Conservation (phyloP, 2,797 vertebrate species). For the Pampus argenteus region DNA sequence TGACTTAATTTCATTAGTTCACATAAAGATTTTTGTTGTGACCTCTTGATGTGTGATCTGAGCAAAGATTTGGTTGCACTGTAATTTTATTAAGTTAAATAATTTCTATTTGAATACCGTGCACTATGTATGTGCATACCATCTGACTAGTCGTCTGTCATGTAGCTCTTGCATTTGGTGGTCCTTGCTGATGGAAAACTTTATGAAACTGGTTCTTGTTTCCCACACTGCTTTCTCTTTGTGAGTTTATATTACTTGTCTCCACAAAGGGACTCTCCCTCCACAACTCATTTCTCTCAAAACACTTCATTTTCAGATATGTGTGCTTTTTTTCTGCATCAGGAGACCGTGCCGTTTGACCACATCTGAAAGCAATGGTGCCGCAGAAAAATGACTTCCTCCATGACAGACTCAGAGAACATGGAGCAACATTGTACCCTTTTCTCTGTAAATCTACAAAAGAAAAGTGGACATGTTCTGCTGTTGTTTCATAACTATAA, state of each 20-base stretch:
- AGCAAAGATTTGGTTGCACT: conserved; percentile 29
- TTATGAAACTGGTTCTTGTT: conserved; percentile 80
- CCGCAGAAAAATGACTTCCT: conserved; percentile 76
- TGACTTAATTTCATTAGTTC: conserved; percentile 19
- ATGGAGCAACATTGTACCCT: conserved; percentile 42
- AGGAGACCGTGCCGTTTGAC: conserved; percentile 66
- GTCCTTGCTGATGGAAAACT: conserved; percentile 78
- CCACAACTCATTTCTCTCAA: conserved; percentile 83
- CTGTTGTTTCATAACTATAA: conserved; percentile 45
- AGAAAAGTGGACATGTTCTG: conserved; percentile 49
- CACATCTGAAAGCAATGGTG: conserved; percentile 80
- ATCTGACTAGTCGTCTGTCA: conserved; percentile 67
- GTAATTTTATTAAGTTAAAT: conserved; percentile 40
- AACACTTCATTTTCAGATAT: conserved; percentile 85
- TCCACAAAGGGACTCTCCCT: conserved; percentile 78
- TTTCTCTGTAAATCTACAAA: conserved; percentile 42
- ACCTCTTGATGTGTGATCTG: conserved; percentile 8
- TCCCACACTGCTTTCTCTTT: conserved; percentile 81
- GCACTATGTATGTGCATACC: conserved; percentile 44
- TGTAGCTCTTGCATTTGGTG: conserved; percentile 74
- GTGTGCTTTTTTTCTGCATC: conserved; percentile 60
- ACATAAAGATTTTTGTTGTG: not conserved
- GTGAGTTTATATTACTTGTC: conserved; percentile 82
- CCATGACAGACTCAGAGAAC: conserved; percentile 50
- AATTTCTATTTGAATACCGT: conserved; percentile 39